Percentiles rank a stretch among this genome's conserved stretches.
Evolutionary conservation across 2,888 invertebrate genomes (phyloP).

Genomic region (Harpagoxenus sublaevis): DNA sequence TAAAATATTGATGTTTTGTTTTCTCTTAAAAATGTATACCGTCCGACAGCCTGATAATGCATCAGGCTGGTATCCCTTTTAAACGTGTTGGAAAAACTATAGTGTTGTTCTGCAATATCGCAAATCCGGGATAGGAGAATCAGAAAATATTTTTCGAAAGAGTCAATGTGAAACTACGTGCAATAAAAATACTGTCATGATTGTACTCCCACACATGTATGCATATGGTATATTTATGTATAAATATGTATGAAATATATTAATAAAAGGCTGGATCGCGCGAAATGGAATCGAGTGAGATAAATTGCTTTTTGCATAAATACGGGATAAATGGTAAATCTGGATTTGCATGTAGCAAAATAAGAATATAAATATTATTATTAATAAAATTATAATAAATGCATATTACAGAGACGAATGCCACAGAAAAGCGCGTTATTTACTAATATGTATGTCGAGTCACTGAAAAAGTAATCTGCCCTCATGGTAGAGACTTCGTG

Average conservation of each 20-base stretch:
- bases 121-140: neutral
- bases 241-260: conserved; percentile 15
- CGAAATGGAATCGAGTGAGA: neutral
- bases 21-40: conserved; percentile 13
- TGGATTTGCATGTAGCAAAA: neutral
- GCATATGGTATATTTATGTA: neutral
- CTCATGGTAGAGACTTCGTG: conserved; percentile 4
- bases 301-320: conserved; percentile 9
- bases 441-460: conserved; percentile 36
- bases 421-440: conserved; percentile 5
- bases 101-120: conserved; percentile 11
- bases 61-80: conserved; percentile 11
- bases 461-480: conserved; percentile 33
- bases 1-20: conserved; percentile 32
- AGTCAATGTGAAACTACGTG: conserved; percentile 18
- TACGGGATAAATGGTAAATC: neutral
- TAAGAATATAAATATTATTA: neutral
- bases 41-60: conserved; percentile 27
- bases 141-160: conserved; percentile 30
- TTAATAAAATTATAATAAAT: neutral
- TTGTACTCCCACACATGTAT: no score
- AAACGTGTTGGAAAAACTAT: conserved; percentile 25
- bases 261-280: neutral
- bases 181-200: conserved; percentile 18
- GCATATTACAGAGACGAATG: neutral